Evolutionary conservation across 2,888 invertebrate species (phyloP).

Genomic region (Macrosiphum euphorbiae): DNA sequence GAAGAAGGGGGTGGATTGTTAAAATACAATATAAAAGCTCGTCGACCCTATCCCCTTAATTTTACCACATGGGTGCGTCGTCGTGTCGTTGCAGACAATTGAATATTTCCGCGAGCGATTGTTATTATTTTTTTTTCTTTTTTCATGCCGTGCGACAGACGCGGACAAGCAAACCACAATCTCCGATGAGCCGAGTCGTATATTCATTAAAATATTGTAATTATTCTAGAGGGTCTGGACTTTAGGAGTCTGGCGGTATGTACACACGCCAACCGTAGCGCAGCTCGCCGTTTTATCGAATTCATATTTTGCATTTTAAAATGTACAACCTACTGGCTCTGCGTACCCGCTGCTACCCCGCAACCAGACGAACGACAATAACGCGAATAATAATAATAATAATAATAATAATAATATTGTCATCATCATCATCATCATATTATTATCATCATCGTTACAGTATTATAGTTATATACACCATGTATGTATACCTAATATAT

Average conservation of each 20-base stretch:
- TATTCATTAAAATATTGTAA: neutral
- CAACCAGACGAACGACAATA: neutral
- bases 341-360: neutral
- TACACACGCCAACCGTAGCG: neutral
- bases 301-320: neutral
- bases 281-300: neutral
- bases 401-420: neutral
- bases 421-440: too few relatives aligned
- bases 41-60: slow-evolving; percentile 51
- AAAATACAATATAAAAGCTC: slow-evolving; percentile 62
- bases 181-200: slow-evolving; percentile 1
- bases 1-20: slow-evolving; percentile 56
- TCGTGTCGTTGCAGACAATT: slow-evolving; percentile 35
- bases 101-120: slow-evolving; percentile 52
- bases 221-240: neutral
- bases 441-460: neutral
- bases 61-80: slow-evolving; percentile 57
- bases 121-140: slow-evolving; percentile 15
- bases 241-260: neutral
- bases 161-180: neutral
- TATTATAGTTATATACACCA: neutral
- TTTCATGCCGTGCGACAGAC: neutral
- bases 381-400: neutral
- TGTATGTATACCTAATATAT: neutral
- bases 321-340: neutral